Base-by-base conservation (phyloP, 2,797 vertebrate species). In the Heteromormyrus szaboi region DNA sequence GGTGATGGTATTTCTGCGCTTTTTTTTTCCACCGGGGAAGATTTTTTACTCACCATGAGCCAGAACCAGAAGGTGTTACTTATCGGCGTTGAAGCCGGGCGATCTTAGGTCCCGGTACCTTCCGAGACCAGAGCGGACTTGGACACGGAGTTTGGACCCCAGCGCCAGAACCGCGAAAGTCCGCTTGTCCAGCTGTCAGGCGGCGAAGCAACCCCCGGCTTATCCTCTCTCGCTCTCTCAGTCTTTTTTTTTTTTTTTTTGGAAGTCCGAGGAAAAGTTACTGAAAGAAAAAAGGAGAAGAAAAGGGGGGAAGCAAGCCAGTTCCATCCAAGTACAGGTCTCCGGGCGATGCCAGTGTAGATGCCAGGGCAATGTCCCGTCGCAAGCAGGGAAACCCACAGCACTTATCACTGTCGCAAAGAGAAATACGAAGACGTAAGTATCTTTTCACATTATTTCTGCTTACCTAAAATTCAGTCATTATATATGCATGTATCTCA, bases 361-460 rank as follows among this genome's bases (percentile, higher is more conserved):
- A 98, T 98, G 98, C 97, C 96, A 97, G 97, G 98, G 97, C 97
- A 95, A 99, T 99, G 98, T 99, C 98, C 98, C 98, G 98, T 96
- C 98, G 98, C 96, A 99, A 99, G 97, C 98, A 99, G 97, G 98
- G 98, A 96, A 98, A 99, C 95, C 98, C 98, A 95, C 98, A 99
- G 97, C 98, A 99, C 97, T 98, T 99, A 95, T 97, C 96, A 93
- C 94, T 96, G 94, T 95, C 97, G 94, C 98, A 98, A 96, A 96
- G 98, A 96, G 98, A 99, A 95, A 97, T 97, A 94, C 94, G 97
- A 94, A 96, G 96, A 96, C 97, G 98, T 99, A 97, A 98, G 98
- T 96, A 90, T 8, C 12, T 33, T 25, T 93, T 62, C 29, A 5
- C 11, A 41, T 50, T 84, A 48, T 48, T 84, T 84, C 41, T 84